Conservation (phyloP, 2,888 invertebrate species). For the Celastrina argiolus region DNA sequence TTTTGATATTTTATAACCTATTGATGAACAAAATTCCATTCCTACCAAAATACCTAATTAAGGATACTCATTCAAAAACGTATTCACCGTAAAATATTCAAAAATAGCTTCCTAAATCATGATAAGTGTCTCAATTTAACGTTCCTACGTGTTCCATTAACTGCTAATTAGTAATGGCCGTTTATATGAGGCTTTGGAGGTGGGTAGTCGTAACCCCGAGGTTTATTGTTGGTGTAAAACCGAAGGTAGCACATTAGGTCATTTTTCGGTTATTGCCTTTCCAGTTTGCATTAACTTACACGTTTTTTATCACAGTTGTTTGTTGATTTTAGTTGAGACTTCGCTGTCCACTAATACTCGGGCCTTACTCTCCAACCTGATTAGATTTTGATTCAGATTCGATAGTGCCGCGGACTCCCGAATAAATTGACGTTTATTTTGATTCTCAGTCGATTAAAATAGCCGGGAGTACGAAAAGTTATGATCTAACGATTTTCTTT, state of each 20-base stretch:
- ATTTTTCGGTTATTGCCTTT: conserved; percentile 11
- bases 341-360: no score
- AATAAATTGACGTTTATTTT: no score
- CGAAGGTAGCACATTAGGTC: background rate
- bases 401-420: no score
- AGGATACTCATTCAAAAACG: background rate
- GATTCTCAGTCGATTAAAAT: no score
- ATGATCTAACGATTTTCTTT: no score
- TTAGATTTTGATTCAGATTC: no score
- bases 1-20: background rate
- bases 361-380: no score
- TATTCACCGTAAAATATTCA: background rate
- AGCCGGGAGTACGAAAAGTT: no score
- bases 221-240: background rate
- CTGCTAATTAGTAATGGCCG: conserved; percentile 13
- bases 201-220: conserved; percentile 4
- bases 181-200: conserved; percentile 1
- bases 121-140: conserved; percentile 14
- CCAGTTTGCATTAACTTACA: background rate
- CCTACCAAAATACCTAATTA: background rate
- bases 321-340: no score
- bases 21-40: background rate
- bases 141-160: conserved; percentile 15
- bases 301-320: no score
- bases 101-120: background rate